Conservation (phyloP, 2,888 invertebrate species). For the Amiota minor region DNA sequence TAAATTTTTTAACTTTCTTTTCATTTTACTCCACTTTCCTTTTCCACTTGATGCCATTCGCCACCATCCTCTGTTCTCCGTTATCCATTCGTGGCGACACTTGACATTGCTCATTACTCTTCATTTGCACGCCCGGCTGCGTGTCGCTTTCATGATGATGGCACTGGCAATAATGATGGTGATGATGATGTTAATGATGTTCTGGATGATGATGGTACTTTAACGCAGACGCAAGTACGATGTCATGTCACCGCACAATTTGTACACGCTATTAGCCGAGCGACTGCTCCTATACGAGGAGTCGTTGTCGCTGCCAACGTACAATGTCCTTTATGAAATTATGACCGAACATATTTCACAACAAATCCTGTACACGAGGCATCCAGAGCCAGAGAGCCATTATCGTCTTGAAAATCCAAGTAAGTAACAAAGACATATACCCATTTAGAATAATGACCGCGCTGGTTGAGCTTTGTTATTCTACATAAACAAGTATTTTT, state of each 20-base stretch:
- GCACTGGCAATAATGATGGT: background rate
- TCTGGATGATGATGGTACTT: background rate
- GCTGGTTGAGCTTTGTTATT: background rate
- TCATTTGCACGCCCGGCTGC: slow-evolving; percentile 27
- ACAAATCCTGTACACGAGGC: slow-evolving; percentile 93
- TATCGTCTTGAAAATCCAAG: slow-evolving; percentile 97
- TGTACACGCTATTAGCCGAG: slow-evolving; percentile 96
- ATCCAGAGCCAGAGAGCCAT: slow-evolving; percentile 95
- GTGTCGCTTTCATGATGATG: background rate
- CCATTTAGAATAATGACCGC: background rate
- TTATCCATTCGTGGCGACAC: slow-evolving; percentile 3
- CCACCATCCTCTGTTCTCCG: background rate
- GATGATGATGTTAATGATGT: background rate
- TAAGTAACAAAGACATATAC: slow-evolving; percentile 75
- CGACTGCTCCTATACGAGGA: slow-evolving; percentile 91
- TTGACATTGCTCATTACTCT: slow-evolving; percentile 27
- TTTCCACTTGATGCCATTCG: slow-evolving; percentile 1
- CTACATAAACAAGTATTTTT: background rate
- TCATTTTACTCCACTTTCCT: slow-evolving; percentile 30
- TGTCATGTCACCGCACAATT: slow-evolving; percentile 98
- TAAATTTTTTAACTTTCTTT: slow-evolving; percentile 40
- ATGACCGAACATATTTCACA: slow-evolving; percentile 97
- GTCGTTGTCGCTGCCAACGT: slow-evolving; percentile 92
- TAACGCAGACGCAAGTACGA: slow-evolving; percentile 93
- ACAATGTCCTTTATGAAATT: slow-evolving; percentile 98